phyloP scores from a whole-genome alignment of 2,113 vertebrate genomes.

The Rhinolophus sinicus region DNA sequence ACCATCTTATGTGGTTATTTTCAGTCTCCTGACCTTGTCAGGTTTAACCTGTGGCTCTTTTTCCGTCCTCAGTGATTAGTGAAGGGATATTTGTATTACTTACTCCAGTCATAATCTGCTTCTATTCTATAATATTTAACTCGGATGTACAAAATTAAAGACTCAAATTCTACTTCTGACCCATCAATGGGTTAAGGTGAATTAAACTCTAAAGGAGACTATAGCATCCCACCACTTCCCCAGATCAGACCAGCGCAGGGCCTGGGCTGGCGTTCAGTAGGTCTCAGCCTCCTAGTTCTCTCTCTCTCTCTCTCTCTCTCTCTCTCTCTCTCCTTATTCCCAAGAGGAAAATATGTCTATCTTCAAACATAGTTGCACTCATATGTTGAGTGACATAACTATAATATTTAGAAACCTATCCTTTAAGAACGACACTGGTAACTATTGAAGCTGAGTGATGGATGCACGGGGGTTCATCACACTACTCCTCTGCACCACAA shows the following conservation, averaged over 20 bases:
- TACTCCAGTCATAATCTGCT: neutral
- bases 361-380: neutral
- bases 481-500: neutral
- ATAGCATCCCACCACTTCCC: neutral
- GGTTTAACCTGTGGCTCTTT: no score
- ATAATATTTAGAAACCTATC: neutral
- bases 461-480: neutral
- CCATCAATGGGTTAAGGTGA: neutral
- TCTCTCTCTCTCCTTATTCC: neutral
- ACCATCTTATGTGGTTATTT: no score
- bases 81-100: neutral
- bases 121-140: slow-evolving; percentile 36
- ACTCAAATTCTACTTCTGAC: neutral
- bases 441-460: neutral
- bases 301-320: neutral
- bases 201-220: neutral
- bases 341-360: neutral
- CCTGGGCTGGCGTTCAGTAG: neutral
- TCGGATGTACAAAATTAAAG: neutral
- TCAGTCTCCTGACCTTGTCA: no score
- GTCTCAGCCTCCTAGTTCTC: neutral
- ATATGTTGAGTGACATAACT: neutral
- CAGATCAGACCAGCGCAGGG: neutral
- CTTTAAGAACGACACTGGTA: neutral
- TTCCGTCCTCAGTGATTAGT: neutral